Evolutionary conservation across 2,888 invertebrate genomes (phyloP).

Genomic region (Pedicia rivosa): DNA sequence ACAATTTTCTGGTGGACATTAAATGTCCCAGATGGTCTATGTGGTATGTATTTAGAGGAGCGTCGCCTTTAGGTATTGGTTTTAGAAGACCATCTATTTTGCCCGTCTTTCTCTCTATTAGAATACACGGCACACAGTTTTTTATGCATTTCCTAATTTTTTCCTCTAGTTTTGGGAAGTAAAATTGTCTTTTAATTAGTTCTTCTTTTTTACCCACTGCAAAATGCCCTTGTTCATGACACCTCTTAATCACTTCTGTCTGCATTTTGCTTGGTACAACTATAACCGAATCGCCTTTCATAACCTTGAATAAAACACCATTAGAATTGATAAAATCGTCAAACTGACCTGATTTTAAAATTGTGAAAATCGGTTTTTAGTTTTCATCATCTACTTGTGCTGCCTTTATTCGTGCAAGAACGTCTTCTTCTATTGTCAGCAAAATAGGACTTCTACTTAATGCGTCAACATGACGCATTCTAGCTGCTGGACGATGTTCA

Average conservation of each 20-base stretch:
- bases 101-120: constrained; percentile 10
- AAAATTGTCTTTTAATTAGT: constrained; percentile 5
- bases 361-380: constrained; percentile 9
- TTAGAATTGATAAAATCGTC: constrained; percentile 11
- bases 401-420: not conserved
- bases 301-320: constrained; percentile 11
- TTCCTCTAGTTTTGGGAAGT: constrained; percentile 5
- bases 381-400: constrained; percentile 12
- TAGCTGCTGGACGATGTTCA: constrained; percentile 11
- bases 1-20: constrained; percentile 4
- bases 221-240: no score
- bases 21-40: constrained; percentile 9
- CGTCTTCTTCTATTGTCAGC: not conserved
- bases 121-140: constrained; percentile 6
- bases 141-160: constrained; percentile 6
- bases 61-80: constrained; percentile 15
- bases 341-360: constrained; percentile 9
- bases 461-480: constrained; percentile 12
- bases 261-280: constrained; percentile 8
- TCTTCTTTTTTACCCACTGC: constrained; percentile 6
- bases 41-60: constrained; percentile 7
- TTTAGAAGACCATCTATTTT: constrained; percentile 19
- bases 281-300: constrained; percentile 8
- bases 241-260: not conserved
- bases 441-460: constrained; percentile 11